A percentile compares a stretch with the other conserved stretches of the same genome.
Conservation (phyloP, 2,888 invertebrate species). For the Cephonodes hylas region DNA sequence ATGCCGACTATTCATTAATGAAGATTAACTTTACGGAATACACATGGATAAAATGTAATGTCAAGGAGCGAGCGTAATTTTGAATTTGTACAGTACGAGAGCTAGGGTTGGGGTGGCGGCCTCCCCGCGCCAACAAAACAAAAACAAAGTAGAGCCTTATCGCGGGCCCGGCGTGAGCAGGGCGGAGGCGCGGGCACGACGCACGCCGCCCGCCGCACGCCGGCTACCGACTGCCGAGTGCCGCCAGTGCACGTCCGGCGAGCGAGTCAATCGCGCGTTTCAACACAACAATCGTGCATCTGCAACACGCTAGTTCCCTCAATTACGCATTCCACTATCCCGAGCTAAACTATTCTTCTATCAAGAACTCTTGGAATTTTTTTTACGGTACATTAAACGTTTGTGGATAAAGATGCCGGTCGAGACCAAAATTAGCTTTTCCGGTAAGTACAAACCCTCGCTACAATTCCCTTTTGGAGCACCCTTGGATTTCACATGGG, state of each 20-base stretch:
- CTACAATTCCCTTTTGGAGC: not conserved
- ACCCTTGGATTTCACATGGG: not conserved
- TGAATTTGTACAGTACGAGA: slow-evolving; percentile 6
- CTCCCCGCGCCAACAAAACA: slow-evolving; percentile 42
- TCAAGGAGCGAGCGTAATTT: not conserved
- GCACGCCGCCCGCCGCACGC: slow-evolving; percentile 19
- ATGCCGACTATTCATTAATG: not conserved
- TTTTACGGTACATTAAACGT: not conserved
- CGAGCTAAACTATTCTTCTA: not conserved
- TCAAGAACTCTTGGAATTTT: not conserved
- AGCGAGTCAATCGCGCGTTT: slow-evolving; percentile 60
- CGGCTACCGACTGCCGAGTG: slow-evolving; percentile 38
- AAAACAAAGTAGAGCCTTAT: slow-evolving; percentile 40
- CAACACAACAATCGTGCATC: slow-evolving; percentile 43
- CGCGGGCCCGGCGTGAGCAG: slow-evolving; percentile 46
- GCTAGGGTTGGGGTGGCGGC: slow-evolving; percentile 8
- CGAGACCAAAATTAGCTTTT: slow-evolving; percentile 77
- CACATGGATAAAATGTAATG: not conserved
- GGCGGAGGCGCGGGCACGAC: slow-evolving; percentile 47
- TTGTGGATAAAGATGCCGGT: slow-evolving; percentile 61
- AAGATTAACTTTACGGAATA: not conserved
- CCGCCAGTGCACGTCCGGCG: slow-evolving; percentile 66
- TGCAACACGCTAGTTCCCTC: slow-evolving; percentile 44
- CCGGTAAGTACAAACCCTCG: slow-evolving; percentile 58
- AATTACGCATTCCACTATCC: slow-evolving; percentile 19